These are phyloP conservation scores for Drosophila serrata DNA, from an alignment of 1,140 invertebrate genomes.

Conservation along the genomic window DNA sequence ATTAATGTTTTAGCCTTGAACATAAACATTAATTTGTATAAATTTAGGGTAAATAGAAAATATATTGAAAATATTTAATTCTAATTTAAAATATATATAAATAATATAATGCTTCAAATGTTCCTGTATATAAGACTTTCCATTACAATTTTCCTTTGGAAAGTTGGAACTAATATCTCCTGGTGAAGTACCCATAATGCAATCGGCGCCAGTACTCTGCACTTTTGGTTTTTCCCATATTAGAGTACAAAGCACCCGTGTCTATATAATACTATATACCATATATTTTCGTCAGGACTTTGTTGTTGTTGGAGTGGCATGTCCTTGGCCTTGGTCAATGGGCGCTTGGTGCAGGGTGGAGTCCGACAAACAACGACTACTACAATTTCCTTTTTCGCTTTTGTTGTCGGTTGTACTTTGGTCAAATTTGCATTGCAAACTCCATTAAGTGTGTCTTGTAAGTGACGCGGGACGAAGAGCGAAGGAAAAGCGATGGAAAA, in stretches of 20 bases:
- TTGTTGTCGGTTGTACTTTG: slow-evolving; percentile 58
- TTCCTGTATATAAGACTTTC: neutral
- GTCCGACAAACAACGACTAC: slow-evolving; percentile 42
- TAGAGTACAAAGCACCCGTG: slow-evolving; percentile 11
- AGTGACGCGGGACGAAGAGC: neutral
- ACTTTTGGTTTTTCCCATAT: slow-evolving; percentile 10
- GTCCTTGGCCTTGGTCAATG: slow-evolving; percentile 76
- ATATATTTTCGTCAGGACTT: slow-evolving; percentile 56
- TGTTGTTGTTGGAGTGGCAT: slow-evolving; percentile 36
- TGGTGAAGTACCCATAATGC: slow-evolving; percentile 28
- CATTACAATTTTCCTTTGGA: neutral
- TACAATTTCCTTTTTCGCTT: slow-evolving; percentile 61
- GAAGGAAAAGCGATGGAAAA: neutral
- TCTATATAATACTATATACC: slow-evolving; percentile 28
- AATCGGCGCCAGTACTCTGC: slow-evolving; percentile 33
- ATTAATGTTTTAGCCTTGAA: neutral
- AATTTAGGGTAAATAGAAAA: neutral
- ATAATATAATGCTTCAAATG: neutral
- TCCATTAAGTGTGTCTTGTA: slow-evolving; percentile 51
- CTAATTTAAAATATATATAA: too few species aligned
- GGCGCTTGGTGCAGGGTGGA: slow-evolving; percentile 17
- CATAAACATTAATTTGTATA: neutral
- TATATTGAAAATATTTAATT: neutral
- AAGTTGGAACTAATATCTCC: neutral
- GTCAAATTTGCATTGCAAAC: slow-evolving; percentile 71